Conservation (phyloP, 2,797 vertebrate species). For the Notoglanidium macrostoma region DNA sequence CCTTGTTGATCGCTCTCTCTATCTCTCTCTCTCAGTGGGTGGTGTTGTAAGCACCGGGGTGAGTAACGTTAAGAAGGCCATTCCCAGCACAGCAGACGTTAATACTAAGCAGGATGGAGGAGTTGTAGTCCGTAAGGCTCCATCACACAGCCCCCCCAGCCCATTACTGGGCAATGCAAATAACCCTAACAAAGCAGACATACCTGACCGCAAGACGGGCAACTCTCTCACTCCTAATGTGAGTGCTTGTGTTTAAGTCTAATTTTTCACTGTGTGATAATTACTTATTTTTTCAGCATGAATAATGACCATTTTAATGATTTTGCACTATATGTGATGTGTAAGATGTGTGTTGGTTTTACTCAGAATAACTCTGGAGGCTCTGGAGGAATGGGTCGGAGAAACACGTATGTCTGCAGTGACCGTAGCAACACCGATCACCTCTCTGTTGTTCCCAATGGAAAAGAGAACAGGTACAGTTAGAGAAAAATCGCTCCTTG, state of each 20-base stretch:
- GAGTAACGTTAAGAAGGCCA: slow-evolving; percentile 90
- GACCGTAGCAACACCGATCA: slow-evolving; percentile 91
- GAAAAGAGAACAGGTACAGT: slow-evolving; percentile 94
- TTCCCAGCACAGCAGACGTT: slow-evolving; percentile 86
- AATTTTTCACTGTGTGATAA: background rate
- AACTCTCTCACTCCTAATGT: slow-evolving; percentile 85
- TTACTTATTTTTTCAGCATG: background rate
- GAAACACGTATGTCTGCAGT: slow-evolving; percentile 97
- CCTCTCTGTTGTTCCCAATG: slow-evolving; percentile 95
- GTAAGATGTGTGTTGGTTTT: background rate
- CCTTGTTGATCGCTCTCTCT: background rate
- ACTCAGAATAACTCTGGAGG: slow-evolving; percentile 84
- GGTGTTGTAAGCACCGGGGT: slow-evolving; percentile 83
- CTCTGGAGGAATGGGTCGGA: slow-evolving; percentile 91
- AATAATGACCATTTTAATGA: background rate
- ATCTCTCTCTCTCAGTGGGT: slow-evolving; percentile 77
- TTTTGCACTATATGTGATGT: background rate
- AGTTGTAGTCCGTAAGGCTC: slow-evolving; percentile 83
- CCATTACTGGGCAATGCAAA: slow-evolving; percentile 93
- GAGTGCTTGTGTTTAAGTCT: slow-evolving; percentile 67
- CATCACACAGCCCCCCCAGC: slow-evolving; percentile 77
- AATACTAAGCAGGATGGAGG: slow-evolving; percentile 87
- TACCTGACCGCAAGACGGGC: slow-evolving; percentile 93
- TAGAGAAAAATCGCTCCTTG: background rate
- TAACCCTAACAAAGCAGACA: slow-evolving; percentile 98